Evolutionary conservation across 2,797 vertebrate genomes (phyloP).

Genomic region (Peromyscus attwateri): DNA sequence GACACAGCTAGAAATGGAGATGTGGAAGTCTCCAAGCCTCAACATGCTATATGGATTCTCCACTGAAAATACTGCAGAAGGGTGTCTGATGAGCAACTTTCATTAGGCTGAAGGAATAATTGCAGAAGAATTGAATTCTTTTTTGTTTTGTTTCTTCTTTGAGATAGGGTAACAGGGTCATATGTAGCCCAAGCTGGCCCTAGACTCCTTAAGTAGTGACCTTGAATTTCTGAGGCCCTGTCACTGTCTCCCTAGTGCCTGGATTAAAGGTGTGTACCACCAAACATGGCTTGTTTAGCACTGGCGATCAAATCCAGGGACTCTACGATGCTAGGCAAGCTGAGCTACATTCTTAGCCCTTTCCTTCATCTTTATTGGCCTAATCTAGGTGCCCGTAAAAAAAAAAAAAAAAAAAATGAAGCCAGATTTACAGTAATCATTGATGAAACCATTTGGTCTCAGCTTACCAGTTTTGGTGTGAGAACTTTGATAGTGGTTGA

Average conservation of each 20-base stretch:
- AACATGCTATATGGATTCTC: not conserved
- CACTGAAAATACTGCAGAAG: not conserved
- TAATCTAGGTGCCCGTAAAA: not conserved
- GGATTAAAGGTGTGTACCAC: not conserved
- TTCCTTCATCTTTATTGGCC: not conserved
- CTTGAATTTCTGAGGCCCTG: not conserved
- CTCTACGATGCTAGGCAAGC: not conserved
- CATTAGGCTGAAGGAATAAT: not conserved
- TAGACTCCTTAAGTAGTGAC: not conserved
- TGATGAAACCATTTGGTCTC: not conserved
- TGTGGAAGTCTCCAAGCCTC: not conserved
- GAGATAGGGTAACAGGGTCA: not conserved
- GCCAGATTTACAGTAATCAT: not conserved
- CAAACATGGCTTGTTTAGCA: not conserved
- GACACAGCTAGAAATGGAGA: not conserved
- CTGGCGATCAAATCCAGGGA: accelerated
- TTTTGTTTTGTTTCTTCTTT: not conserved
- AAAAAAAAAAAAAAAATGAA: not conserved
- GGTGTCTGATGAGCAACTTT: not conserved
- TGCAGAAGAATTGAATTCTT: not conserved
- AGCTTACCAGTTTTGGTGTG: not conserved
- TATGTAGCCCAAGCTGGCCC: not conserved
- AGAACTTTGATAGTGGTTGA: not conserved
- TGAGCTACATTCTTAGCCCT: not conserved
- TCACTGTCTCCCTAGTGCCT: not conserved